phyloP scores from a whole-genome alignment of 2,113 vertebrate genomes.

The Phaetusa simplex region DNA sequence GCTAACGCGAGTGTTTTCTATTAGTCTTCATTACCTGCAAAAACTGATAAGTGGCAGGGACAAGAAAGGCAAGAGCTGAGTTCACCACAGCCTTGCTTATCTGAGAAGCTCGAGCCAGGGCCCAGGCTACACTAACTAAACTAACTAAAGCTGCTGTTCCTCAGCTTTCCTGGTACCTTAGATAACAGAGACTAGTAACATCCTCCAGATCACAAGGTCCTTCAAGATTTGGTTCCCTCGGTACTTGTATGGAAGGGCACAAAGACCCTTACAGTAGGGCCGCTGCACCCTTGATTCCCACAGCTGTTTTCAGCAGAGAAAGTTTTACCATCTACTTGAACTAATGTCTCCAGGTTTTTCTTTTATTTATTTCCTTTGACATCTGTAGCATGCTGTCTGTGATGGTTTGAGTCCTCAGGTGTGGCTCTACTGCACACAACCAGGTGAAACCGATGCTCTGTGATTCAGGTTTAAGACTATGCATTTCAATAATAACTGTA shows the following conservation, averaged over 20 bases:
- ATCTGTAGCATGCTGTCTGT: background rate
- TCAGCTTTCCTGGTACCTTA: background rate
- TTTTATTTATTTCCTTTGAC: background rate
- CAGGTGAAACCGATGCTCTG: background rate
- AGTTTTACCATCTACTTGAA: background rate
- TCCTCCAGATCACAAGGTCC: background rate
- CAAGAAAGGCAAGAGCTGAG: background rate
- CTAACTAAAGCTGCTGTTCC: background rate
- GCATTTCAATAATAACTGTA: background rate
- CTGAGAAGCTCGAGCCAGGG: background rate
- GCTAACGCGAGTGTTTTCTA: background rate
- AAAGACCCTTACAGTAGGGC: background rate
- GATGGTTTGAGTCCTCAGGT: background rate
- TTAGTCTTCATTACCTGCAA: background rate
- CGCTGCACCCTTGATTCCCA: background rate
- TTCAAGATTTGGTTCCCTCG: background rate
- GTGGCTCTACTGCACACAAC: background rate
- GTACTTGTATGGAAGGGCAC: background rate
- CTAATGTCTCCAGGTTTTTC: background rate
- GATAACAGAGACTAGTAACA: background rate
- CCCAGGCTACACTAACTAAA: background rate
- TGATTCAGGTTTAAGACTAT: background rate
- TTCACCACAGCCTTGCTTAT: background rate
- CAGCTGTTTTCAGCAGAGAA: background rate
- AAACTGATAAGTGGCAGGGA: rapidly evolving